A percentile compares a stretch with the other conserved stretches of the same genome.
phyloP scores from a whole-genome alignment of 2,888 invertebrate genomes.

The Cyclophora albipunctata region DNA sequence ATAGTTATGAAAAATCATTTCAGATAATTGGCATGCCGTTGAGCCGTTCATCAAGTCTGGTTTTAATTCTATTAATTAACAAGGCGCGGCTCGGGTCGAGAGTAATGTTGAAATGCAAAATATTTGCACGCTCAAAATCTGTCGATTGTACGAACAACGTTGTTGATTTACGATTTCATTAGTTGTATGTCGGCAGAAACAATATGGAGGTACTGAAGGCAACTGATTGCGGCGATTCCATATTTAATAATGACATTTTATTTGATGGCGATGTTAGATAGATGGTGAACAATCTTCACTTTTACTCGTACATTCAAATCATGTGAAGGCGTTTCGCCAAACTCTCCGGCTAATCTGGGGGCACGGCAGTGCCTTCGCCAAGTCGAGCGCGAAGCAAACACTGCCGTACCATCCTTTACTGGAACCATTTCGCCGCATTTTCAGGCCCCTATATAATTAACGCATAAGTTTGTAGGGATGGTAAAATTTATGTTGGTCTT shows the following conservation, averaged over 20 bases:
- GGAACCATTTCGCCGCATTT: too few relatives aligned
- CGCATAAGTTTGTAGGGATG: too few relatives aligned
- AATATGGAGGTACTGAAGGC: constrained; percentile 27
- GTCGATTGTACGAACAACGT: constrained; percentile 49
- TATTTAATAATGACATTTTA: constrained; percentile 11
- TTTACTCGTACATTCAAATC: too few relatives aligned
- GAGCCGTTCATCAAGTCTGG: constrained; percentile 42
- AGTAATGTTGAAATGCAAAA: constrained; percentile 50
- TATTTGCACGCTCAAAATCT: constrained; percentile 49
- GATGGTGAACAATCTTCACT: too few relatives aligned
- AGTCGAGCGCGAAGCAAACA: too few relatives aligned
- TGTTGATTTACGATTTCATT: constrained; percentile 71
- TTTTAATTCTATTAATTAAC: constrained; percentile 59
- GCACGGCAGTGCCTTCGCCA: too few relatives aligned
- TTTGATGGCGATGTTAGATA: not conserved
- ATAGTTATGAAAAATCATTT: not conserved
- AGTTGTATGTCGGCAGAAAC: constrained; percentile 45
- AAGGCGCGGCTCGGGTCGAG: constrained; percentile 38
- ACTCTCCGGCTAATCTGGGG: too few relatives aligned
- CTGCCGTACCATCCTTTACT: too few relatives aligned
- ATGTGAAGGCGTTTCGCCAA: too few relatives aligned
- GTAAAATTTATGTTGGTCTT: too few relatives aligned
- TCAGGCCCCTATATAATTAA: too few relatives aligned
- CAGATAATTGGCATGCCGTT: constrained; percentile 35
- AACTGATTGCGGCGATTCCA: constrained; percentile 45